A percentile compares a stretch with the other conserved stretches of the same genome.
phyloP scores from a whole-genome alignment of 2,888 invertebrate species.

The Perithous albicinctus region DNA sequence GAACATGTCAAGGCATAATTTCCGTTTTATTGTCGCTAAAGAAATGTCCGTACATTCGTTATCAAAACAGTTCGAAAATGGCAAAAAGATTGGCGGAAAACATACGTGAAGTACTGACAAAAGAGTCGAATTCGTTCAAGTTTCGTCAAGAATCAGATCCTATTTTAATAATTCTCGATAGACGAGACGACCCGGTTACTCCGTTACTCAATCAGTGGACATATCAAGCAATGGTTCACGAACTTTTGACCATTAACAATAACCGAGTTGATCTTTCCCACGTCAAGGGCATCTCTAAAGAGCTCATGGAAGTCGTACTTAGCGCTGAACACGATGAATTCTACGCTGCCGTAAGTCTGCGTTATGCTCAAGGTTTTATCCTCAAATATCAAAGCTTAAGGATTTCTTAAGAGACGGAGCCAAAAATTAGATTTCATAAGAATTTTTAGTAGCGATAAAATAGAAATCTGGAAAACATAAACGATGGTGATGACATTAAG shows the following conservation, averaged over 20 bases:
- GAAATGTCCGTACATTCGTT: slow-evolving; percentile 95
- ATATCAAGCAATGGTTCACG: slow-evolving; percentile 99
- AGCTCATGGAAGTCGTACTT: slow-evolving; percentile 96
- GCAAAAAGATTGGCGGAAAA: slow-evolving; percentile 94
- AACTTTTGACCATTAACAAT: slow-evolving; percentile 93
- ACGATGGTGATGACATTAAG: too few relatives aligned
- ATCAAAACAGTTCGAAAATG: slow-evolving; percentile 94
- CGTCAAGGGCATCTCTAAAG: slow-evolving; percentile 94
- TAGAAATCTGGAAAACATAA: too few relatives aligned
- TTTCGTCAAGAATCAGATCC: slow-evolving; percentile 92
- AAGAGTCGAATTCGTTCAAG: slow-evolving; percentile 95
- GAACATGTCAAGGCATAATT: slow-evolving; percentile 94
- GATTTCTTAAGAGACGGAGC: too few relatives aligned
- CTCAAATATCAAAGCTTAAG: too few relatives aligned
- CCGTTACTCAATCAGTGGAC: slow-evolving; percentile 99
- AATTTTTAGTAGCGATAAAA: too few relatives aligned
- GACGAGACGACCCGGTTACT: slow-evolving; percentile 97
- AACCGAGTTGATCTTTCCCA: slow-evolving; percentile 94
- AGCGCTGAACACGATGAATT: slow-evolving; percentile 99
- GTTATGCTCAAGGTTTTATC: neutral
- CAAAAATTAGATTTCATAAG: too few relatives aligned
- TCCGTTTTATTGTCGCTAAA: slow-evolving; percentile 95
- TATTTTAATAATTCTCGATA: slow-evolving; percentile 94
- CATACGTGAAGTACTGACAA: slow-evolving; percentile 93
- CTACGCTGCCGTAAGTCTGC: slow-evolving; percentile 91